Base-by-base conservation (phyloP, 2,888 invertebrate genomes). In the Gastracanthus pulcherrimus region DNA sequence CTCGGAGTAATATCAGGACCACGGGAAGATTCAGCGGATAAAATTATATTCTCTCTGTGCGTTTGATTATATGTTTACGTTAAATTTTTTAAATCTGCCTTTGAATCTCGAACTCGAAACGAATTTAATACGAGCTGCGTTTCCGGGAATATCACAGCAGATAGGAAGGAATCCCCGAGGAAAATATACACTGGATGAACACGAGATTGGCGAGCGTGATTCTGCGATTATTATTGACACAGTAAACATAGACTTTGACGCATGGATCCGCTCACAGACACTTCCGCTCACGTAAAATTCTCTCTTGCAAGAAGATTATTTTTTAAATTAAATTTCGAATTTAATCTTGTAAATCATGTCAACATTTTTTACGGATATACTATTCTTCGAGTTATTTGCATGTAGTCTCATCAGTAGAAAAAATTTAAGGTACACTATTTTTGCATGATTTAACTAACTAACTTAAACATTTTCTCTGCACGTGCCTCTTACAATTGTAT, bases 141-240 rank as follows among this genome's bases (percentile, higher is more conserved):
- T 80, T 80, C 69, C 75, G 62, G 45, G 69, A 75, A 80, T 69
- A 75, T 80, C 51, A 75, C 60, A 38, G 60, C 48, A 36, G 19
- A 67, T 38, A 60, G 67, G 51, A 34, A 71, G 81, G 82, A 82
- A 84, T 75, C 69, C 16, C 45, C 34, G 78, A 31, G 83, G 85
- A 87, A 86, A 86, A 85, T 82, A 86, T 86, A 86, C 29, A 19
- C 48, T 9, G 55, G 55, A 55, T 9, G 36, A 81, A 79, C 41
- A 55, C 51, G 71, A 79, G 79, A 72, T 79, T 66, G 74, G 58
- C 66, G 60, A 79, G 78, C 81, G 82, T 84, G 77, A 84, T 75
- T 80, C 81, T 75, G 80, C 78, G 77, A 62, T 84, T 85, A 83
- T 81, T 86, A 86, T 85, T 83, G 84, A 84, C 79, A 81, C 71